Evolutionary conservation across 2,888 invertebrate genomes (phyloP), one percentile per base, ranked within the genome.

Genomic region (Thymelicus lineola): DNA sequence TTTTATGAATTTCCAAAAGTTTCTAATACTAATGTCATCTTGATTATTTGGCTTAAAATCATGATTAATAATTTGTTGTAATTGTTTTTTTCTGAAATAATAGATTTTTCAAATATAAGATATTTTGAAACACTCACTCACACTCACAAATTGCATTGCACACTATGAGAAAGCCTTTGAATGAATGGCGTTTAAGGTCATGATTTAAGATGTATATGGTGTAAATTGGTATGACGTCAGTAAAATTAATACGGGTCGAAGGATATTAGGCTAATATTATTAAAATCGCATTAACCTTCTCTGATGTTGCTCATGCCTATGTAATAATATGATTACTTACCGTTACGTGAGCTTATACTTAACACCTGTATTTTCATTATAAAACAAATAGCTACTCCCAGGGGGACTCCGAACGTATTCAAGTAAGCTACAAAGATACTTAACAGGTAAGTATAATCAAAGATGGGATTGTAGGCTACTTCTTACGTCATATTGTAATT

Each of bases 221-320:
- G 36, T 58, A n/a, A 57, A 6, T 1, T 10, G 42, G 12, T 42
- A 17, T 53, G 10, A 17, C 17, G 9, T 57, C 57, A 48, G 58
- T 45, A 67, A 70, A 72, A 66, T 70, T 60, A 60, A 60, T 60
- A 45, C 1, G 12, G 20, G 60, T 20, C 20, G 20, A 14, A 35
- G n/a, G 60, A 42, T 60, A 45, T 60, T 60, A 60, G 20, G 60
- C 45, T 60, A 60, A 60, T 60, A 45, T 12, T 45, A 53, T 42
- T 38, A 64, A 64, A 53, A 55, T 53, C 50, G 35, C 64, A 53
- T 42, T 50, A 55, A 60, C 60, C 55, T 60, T 55, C 63, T 64
- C 55, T 48, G 35, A 55, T 64, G 38, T 60, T 45, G 42, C 64
- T 36, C 55, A 55, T 55, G 55, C 53, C 42, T 53, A 55, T 38